phyloP scores from a whole-genome alignment of 2,113 vertebrate species.

The Hystrix cristata region DNA sequence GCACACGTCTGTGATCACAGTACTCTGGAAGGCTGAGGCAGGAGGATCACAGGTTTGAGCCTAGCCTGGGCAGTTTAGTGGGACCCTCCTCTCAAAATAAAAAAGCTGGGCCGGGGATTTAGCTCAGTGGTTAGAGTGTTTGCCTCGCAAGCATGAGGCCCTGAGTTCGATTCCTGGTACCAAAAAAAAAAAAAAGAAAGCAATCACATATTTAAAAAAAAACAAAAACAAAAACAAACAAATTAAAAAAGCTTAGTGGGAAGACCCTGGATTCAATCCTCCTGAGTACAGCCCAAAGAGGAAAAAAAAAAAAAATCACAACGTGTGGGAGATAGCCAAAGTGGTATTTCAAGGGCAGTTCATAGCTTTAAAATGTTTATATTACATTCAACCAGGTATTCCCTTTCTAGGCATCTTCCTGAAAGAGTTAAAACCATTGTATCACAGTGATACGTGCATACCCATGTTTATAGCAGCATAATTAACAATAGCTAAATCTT shows the following conservation, averaged over 20 bases:
- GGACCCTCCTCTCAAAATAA: background rate
- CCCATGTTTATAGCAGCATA: background rate
- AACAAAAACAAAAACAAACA: background rate
- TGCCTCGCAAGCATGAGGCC: no score
- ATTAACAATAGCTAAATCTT: background rate
- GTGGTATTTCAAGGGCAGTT: background rate
- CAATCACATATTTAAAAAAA: background rate
- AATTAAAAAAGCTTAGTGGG: background rate
- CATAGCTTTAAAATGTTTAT: conserved; percentile 20
- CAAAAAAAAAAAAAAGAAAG: background rate
- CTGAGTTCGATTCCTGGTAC: no score
- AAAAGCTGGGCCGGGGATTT: no score
- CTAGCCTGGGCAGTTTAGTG: no score
- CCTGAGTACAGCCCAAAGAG: background rate
- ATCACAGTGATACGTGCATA: background rate
- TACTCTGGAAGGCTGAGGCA: background rate
- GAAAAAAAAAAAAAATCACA: background rate
- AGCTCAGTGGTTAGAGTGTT: no score
- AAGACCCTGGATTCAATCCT: background rate
- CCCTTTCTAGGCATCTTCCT: background rate
- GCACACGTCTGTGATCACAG: background rate
- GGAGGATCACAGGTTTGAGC: background rate
- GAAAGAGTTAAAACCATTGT: background rate
- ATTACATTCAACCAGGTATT: background rate
- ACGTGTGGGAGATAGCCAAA: background rate